These are phyloP conservation scores for Nysson spinosus DNA, from an alignment of 2,888 invertebrate genomes.

Conservation along the genomic window DNA sequence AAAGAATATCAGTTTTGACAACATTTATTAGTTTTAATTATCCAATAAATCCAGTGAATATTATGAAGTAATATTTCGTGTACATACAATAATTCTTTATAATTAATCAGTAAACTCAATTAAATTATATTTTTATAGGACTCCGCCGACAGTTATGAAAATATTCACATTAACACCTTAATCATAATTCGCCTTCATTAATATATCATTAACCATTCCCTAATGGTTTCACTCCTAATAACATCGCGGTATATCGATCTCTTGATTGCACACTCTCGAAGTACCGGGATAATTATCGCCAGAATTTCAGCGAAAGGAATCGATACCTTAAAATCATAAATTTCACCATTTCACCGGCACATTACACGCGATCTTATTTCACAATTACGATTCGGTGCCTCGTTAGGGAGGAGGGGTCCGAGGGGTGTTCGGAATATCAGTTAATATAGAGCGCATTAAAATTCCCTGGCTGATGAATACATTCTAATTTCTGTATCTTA, in stretches of 20 bases:
- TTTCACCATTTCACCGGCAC: not conserved
- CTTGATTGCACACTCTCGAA: not conserved
- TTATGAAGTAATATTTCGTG: too few relatives aligned
- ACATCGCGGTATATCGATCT: constrained; percentile 3
- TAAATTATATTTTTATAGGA: too few relatives aligned
- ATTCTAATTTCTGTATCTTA: constrained; percentile 37
- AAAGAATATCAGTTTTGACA: too few relatives aligned
- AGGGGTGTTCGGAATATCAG: too few relatives aligned
- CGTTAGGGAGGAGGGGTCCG: too few relatives aligned
- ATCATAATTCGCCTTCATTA: not conserved
- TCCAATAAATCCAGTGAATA: too few relatives aligned
- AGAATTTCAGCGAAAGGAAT: not conserved
- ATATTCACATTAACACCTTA: not conserved
- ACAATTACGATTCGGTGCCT: not conserved
- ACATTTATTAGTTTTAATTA: too few relatives aligned
- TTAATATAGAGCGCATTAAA: constrained; percentile 39
- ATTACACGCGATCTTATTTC: not conserved
- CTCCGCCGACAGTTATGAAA: not conserved
- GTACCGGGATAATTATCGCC: not conserved
- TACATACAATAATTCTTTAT: too few relatives aligned
- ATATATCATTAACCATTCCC: constrained; percentile 29
- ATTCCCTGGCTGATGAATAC: constrained; percentile 38
- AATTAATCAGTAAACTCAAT: too few relatives aligned
- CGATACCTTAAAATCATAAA: not conserved
- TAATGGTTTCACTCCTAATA: not conserved